These are phyloP conservation scores for Saxidomus purpurata DNA, from an alignment of 1,140 invertebrate species.

Conservation along the genomic window DNA sequence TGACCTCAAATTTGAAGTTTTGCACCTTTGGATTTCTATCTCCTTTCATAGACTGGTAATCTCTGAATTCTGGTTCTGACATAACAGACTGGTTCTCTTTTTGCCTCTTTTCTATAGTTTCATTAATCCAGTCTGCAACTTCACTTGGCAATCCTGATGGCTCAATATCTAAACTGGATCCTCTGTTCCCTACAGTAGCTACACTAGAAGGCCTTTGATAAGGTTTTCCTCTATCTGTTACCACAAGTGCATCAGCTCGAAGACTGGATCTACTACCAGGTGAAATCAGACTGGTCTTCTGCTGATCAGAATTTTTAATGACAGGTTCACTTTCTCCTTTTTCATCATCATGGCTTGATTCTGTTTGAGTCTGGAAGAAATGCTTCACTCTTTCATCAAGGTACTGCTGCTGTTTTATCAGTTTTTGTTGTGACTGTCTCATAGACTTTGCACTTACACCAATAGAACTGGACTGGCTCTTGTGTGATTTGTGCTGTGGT, in stretches of 20 bases:
- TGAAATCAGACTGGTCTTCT: neutral
- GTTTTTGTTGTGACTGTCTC: conserved; percentile 52
- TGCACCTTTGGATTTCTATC: neutral
- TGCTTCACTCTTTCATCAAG: conserved; percentile 35
- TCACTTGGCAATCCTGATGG: conserved; percentile 55
- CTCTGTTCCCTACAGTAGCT: neutral
- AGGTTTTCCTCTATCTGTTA: conserved; percentile 28
- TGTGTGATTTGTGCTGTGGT: conserved; percentile 46
- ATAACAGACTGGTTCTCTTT: conserved; percentile 48
- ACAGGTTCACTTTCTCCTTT: neutral
- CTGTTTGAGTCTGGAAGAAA: conserved; percentile 16
- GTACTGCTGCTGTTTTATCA: conserved; percentile 38
- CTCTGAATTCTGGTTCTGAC: conserved; percentile 47
- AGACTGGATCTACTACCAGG: conserved; percentile 1
- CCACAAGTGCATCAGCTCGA: neutral
- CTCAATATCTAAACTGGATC: neutral
- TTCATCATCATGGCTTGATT: neutral
- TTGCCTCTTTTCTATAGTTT: conserved; percentile 47
- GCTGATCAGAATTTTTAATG: neutral
- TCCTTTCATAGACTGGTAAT: conserved; percentile 19
- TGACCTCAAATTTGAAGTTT: conserved; percentile 37
- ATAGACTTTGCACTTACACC: conserved; percentile 45
- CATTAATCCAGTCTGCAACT: conserved; percentile 62
- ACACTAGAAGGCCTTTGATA: conserved; percentile 22
- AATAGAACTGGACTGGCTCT: conserved; percentile 43